Evolutionary conservation across 2,888 invertebrate species (phyloP).

Genomic region (Chymomyza amoena): DNA sequence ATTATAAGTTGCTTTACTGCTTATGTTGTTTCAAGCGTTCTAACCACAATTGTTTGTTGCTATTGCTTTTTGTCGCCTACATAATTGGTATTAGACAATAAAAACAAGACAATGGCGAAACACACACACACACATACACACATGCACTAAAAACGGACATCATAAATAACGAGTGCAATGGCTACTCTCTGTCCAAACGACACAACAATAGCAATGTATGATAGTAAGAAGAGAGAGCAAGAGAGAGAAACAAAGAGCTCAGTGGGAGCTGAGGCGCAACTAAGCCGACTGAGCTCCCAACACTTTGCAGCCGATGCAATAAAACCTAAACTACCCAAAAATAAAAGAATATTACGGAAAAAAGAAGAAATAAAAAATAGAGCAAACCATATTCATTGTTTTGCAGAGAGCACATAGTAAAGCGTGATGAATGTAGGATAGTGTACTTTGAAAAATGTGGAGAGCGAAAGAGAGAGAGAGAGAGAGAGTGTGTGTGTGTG

Average conservation of each 20-base stretch:
- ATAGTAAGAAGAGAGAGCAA: background rate
- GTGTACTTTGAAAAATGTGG: background rate
- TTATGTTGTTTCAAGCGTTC: background rate
- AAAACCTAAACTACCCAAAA: slow-evolving; percentile 39
- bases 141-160: background rate
- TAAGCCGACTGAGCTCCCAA: slow-evolving; percentile 25
- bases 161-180: background rate
- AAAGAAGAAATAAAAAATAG: slow-evolving; percentile 35
- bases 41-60: background rate
- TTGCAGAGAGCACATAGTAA: background rate
- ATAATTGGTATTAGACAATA: background rate
- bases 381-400: slow-evolving; percentile 57
- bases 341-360: slow-evolving; percentile 19
- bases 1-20: background rate
- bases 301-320: slow-evolving; percentile 48
- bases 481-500: background rate
- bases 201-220: background rate
- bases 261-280: background rate
- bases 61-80: background rate
- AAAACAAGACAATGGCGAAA: background rate
- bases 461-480: background rate
- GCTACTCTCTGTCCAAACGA: background rate
- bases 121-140: background rate
- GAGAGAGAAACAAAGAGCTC: background rate
- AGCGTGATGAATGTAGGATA: background rate